phyloP scores from a whole-genome alignment of 2,888 invertebrate species.

The Sesia bembeciformis region DNA sequence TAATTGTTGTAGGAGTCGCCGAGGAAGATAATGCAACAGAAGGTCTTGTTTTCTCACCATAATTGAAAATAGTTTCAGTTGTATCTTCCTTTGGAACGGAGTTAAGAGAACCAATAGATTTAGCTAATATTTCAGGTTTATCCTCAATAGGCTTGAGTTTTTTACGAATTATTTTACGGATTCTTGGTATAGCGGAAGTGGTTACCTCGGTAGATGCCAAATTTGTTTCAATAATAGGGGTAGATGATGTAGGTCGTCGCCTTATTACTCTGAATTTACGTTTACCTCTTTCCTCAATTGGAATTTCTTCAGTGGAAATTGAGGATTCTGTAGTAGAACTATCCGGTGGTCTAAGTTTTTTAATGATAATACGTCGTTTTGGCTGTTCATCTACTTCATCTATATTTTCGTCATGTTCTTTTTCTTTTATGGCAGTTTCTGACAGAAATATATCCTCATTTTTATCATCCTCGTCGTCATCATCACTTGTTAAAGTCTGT shows the following conservation, averaged over 20 bases:
- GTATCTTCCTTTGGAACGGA: slow-evolving; percentile 23
- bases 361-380: slow-evolving; percentile 35
- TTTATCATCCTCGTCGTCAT: slow-evolving; percentile 42
- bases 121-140: slow-evolving; percentile 33
- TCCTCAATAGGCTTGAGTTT: slow-evolving; percentile 40
- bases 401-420: slow-evolving; percentile 46
- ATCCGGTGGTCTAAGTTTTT: slow-evolving; percentile 33
- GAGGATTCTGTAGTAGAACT: slow-evolving; percentile 21
- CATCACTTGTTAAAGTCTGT: slow-evolving; percentile 22
- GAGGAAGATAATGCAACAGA: slow-evolving; percentile 17
- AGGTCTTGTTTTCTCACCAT: slow-evolving; percentile 48
- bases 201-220: slow-evolving; percentile 19
- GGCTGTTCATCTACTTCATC: slow-evolving; percentile 18
- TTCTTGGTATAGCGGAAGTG: slow-evolving; percentile 26
- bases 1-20: slow-evolving; percentile 13
- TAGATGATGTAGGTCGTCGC: slow-evolving; percentile 41
- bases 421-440: slow-evolving; percentile 65
- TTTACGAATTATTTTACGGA: slow-evolving; percentile 57
- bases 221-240: slow-evolving; percentile 16
- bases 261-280: slow-evolving; percentile 50
- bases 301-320: slow-evolving; percentile 33
- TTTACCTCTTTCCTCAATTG: slow-evolving; percentile 43
- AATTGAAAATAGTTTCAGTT: slow-evolving; percentile 38
- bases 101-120: slow-evolving; percentile 32
- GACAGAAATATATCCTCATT: slow-evolving; percentile 58